These are phyloP conservation scores for Diprion similis DNA, from an alignment of 1,140 invertebrate species.

Conservation along the genomic window DNA sequence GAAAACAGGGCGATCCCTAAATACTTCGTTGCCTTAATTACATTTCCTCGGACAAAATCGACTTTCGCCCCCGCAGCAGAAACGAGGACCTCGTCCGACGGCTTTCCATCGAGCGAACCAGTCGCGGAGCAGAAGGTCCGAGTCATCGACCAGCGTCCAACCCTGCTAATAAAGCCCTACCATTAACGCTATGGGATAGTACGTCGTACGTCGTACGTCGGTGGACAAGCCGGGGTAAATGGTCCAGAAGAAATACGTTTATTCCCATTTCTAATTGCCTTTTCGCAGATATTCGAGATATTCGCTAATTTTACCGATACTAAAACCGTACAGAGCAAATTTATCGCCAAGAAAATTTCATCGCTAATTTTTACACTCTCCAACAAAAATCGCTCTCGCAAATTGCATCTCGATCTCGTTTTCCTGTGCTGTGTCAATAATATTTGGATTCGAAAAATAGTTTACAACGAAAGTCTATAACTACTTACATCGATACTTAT, in stretches of 20 bases:
- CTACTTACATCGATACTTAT: too few species aligned
- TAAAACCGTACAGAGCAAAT: neutral
- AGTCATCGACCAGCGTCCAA: slow-evolving; percentile 23
- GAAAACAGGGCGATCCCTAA: slow-evolving; percentile 21
- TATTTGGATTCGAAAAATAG: too few species aligned
- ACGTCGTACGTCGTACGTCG: neutral
- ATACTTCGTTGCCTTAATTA: slow-evolving; percentile 34
- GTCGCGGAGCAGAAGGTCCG: slow-evolving; percentile 31
- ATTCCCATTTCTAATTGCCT: slow-evolving; percentile 14
- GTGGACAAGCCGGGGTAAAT: neutral
- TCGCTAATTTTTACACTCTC: neutral
- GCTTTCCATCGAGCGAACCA: neutral
- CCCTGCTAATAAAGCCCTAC: slow-evolving; percentile 31
- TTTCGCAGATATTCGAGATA: neutral
- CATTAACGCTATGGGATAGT: slow-evolving; percentile 1
- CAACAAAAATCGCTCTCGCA: neutral
- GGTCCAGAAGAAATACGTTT: slow-evolving; percentile 13
- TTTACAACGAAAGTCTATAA: too few species aligned
- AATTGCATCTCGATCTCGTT: neutral
- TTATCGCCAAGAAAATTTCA: neutral
- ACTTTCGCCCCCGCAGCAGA: slow-evolving; percentile 17
- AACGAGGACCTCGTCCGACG: neutral
- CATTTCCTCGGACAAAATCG: slow-evolving; percentile 33
- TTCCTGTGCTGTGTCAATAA: too few species aligned
- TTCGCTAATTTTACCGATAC: slow-evolving; percentile 3